Percentiles rank a stretch among this genome's conserved stretches.
These are phyloP conservation scores for Tragelaphus oryx DNA, from an alignment of 2,797 vertebrate species.

Conservation along the genomic window DNA sequence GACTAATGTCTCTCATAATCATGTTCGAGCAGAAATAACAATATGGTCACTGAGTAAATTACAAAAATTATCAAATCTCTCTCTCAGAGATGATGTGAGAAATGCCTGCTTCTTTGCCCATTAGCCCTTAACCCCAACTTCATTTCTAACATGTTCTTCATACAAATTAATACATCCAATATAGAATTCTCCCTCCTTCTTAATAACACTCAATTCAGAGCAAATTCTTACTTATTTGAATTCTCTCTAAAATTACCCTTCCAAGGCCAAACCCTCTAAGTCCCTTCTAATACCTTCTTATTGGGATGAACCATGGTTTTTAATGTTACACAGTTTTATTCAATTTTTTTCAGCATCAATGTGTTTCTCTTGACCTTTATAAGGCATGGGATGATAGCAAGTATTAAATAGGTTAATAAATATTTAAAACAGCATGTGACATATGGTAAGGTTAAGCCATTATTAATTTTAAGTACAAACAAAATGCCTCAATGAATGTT, in stretches of 20 bases:
- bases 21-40: background rate
- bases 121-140: background rate
- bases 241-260: background rate
- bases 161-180: background rate
- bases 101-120: background rate
- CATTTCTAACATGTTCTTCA: background rate
- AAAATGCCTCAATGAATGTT: background rate
- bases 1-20: background rate
- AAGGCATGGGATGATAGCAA: background rate
- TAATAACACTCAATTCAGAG: background rate
- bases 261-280: background rate
- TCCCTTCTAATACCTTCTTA: background rate
- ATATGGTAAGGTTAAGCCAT: background rate
- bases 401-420: background rate
- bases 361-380: background rate
- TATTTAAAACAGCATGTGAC: background rate
- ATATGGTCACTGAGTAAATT: background rate
- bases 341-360: background rate
- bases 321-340: background rate
- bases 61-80: background rate
- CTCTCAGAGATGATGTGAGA: background rate
- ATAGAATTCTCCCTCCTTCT: background rate
- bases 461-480: background rate
- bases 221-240: background rate
- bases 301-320: background rate